Evolutionary conservation across 1,140 invertebrate species (phyloP).

Genomic region (Bombus polaris): DNA sequence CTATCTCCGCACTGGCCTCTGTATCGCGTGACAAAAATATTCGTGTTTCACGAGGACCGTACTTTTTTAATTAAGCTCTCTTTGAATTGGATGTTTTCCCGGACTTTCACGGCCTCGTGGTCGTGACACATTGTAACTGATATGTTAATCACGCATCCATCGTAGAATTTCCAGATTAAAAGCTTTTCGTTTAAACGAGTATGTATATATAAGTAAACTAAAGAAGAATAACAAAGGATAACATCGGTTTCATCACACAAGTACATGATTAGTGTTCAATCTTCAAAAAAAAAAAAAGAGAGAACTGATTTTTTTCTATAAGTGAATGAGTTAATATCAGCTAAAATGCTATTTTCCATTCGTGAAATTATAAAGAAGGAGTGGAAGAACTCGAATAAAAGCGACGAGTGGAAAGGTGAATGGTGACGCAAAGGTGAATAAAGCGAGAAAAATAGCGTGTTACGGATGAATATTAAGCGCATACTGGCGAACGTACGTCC

Average conservation of each 20-base stretch:
- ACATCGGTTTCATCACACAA: not conserved
- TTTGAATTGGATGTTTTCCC: not conserved
- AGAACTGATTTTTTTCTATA: no score
- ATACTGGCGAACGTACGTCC: slow-evolving; percentile 40
- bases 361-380: no score
- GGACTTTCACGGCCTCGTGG: not conserved
- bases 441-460: slow-evolving; percentile 39
- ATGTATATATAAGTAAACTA: no score
- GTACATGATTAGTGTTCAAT: not conserved
- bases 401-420: not conserved
- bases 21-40: slow-evolving; percentile 31
- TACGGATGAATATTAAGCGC: slow-evolving; percentile 35
- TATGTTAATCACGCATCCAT: not conserved
- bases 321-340: no score
- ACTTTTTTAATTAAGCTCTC: slow-evolving; percentile 30
- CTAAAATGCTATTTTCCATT: no score
- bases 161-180: not conserved
- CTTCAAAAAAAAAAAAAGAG: no score
- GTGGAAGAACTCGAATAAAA: no score
- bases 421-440: not conserved
- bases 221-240: no score
- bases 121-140: not conserved
- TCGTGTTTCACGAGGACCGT: not conserved
- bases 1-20: slow-evolving; percentile 16
- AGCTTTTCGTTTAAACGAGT: no score